Evolutionary conservation across 1,140 invertebrate species (phyloP).

Genomic region (roundworm (Caenorhabditis elegans)): WBcel235 BX284605.5:6366501-6367000

Average conservation of each 20-base stretch:
- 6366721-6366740: not conserved
- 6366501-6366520: not conserved
- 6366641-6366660: no score
- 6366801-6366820: constrained; percentile 46
- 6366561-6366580: constrained; percentile 30
- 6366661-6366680: no score
- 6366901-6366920: not conserved
- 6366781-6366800: constrained; percentile 40
- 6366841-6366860: constrained; percentile 49
- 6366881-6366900: constrained; percentile 52
- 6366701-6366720: no score
- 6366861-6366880: constrained; percentile 54
- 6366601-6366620: not conserved
- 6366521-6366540: constrained; percentile 14
- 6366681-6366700: no score
- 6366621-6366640: constrained; percentile 41
- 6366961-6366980: constrained; percentile 31
- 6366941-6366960: constrained; percentile 22
- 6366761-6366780: constrained; percentile 57
- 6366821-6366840: constrained; percentile 34
- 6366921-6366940: constrained; percentile 34
- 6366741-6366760: constrained; percentile 36
- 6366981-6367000: constrained; percentile 34
- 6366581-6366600: not conserved
- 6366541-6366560: not conserved